phyloP scores from a whole-genome alignment of 2,888 invertebrate genomes.

The Dioctria rufipes region DNA sequence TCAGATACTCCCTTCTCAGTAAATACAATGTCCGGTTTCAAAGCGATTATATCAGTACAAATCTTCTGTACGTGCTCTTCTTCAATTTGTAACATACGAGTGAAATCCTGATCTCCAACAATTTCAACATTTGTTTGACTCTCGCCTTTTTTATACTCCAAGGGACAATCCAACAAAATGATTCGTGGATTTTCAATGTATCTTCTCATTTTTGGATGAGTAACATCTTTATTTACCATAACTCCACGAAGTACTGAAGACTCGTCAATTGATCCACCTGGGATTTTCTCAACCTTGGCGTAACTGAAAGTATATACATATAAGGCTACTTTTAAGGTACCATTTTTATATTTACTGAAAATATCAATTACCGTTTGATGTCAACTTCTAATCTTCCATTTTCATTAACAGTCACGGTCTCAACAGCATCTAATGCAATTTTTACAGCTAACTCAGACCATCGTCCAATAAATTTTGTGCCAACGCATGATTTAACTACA shows the following conservation, averaged over 20 bases:
- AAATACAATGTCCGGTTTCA: slow-evolving; percentile 97
- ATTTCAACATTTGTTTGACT: slow-evolving; percentile 98
- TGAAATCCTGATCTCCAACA: slow-evolving; percentile 94
- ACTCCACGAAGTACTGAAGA: slow-evolving; percentile 93
- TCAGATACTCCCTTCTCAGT: slow-evolving; percentile 99
- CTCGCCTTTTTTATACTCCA: slow-evolving; percentile 99
- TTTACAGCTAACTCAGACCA: slow-evolving; percentile 97
- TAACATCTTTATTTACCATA: slow-evolving; percentile 99
- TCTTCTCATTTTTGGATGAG: slow-evolving; percentile 97
- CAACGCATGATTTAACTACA: slow-evolving; percentile 92
- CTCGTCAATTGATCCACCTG: slow-evolving; percentile 96
- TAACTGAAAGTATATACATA: slow-evolving; percentile 74
- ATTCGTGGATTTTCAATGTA: slow-evolving; percentile 96
- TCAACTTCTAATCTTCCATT: slow-evolving; percentile 96
- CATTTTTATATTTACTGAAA: no score
- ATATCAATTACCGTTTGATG: slow-evolving; percentile 82
- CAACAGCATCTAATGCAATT: slow-evolving; percentile 95
- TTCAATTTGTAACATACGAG: slow-evolving; percentile 93
- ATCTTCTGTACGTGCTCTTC: slow-evolving; percentile 93
- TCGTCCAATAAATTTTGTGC: slow-evolving; percentile 96
- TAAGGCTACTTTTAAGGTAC: slow-evolving; percentile 4
- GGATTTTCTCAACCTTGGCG: slow-evolving; percentile 94
- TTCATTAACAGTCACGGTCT: slow-evolving; percentile 90
- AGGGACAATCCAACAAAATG: slow-evolving; percentile 92
- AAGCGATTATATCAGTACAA: slow-evolving; percentile 93